These are phyloP conservation scores for Hermetia illucens DNA, from an alignment of 1,140 invertebrate species.

Conservation along the genomic window DNA sequence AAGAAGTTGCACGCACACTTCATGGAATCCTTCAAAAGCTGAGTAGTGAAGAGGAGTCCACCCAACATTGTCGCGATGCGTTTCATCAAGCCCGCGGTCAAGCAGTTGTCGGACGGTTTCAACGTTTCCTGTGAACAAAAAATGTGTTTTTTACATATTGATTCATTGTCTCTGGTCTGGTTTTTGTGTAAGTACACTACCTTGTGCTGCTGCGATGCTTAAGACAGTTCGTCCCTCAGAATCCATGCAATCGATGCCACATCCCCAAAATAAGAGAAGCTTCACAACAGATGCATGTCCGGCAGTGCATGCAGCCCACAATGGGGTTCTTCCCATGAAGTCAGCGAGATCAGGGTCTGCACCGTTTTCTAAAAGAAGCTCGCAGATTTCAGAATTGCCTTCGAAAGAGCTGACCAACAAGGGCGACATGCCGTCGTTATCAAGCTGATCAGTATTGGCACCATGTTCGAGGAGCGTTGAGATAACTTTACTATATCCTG, in stretches of 20 bases:
- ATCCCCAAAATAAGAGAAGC: constrained; percentile 74
- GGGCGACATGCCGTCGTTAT: constrained; percentile 86
- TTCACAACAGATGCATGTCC: constrained; percentile 69
- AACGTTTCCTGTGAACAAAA: constrained; percentile 34
- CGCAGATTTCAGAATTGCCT: constrained; percentile 64
- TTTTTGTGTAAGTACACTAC: constrained; percentile 31
- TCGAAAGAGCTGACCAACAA: constrained; percentile 88
- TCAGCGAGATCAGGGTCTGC: constrained; percentile 78
- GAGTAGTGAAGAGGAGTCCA: constrained; percentile 90
- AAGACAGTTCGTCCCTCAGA: constrained; percentile 80
- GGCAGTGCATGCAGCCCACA: constrained; percentile 76
- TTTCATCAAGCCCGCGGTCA: constrained; percentile 79
- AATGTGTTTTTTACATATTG: neutral
- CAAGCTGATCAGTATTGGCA: constrained; percentile 77
- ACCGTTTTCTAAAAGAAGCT: constrained; percentile 69
- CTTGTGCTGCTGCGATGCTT: constrained; percentile 76
- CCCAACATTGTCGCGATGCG: constrained; percentile 79
- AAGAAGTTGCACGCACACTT: constrained; percentile 72
- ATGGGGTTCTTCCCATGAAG: constrained; percentile 57
- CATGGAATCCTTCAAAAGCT: constrained; percentile 80
- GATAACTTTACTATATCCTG: constrained; percentile 59
- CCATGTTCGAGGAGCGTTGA: constrained; percentile 65
- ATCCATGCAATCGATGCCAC: constrained; percentile 79
- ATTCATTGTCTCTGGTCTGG: neutral
- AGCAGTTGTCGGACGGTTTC: constrained; percentile 79